Evolutionary conservation across 2,888 invertebrate genomes (phyloP).

Genomic region (Laothoe populi): DNA sequence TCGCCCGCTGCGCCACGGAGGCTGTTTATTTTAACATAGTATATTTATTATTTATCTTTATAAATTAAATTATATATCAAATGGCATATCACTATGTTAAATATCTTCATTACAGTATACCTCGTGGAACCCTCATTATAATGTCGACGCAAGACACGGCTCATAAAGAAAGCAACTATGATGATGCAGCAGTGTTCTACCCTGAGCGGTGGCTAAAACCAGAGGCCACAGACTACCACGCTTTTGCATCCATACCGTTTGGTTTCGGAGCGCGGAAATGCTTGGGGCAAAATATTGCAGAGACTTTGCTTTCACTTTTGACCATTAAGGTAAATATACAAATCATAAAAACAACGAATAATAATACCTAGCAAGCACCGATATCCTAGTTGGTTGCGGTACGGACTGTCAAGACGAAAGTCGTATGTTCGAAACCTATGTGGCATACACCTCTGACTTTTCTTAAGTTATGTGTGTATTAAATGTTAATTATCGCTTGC

Average conservation of each 20-base stretch:
- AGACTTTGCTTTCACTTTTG: conserved; percentile 84
- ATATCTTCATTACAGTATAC: conserved; percentile 61
- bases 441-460: too few relatives aligned
- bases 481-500: too few relatives aligned
- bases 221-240: conserved; percentile 70
- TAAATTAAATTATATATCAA: too few relatives aligned
- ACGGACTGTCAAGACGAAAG: too few relatives aligned
- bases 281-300: conserved; percentile 86
- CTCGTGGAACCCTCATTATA: conserved; percentile 85
- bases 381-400: too few relatives aligned
- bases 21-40: too few relatives aligned
- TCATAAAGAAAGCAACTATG: conserved; percentile 86
- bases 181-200: conserved; percentile 85
- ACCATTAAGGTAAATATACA: conserved; percentile 78
- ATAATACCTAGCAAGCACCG: too few relatives aligned
- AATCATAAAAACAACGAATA: too few relatives aligned
- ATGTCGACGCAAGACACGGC: conserved; percentile 87
- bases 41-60: too few relatives aligned
- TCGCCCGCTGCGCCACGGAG: too few relatives aligned
- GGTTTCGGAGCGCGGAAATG: conserved; percentile 87
- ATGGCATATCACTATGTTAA: not conserved
- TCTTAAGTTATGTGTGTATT: too few relatives aligned
- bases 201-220: conserved; percentile 86
- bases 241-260: conserved; percentile 86
- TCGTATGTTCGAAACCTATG: too few relatives aligned